Base-by-base conservation (phyloP, 1,140 invertebrate species). In the Druon quercuslanigerum region DNA sequence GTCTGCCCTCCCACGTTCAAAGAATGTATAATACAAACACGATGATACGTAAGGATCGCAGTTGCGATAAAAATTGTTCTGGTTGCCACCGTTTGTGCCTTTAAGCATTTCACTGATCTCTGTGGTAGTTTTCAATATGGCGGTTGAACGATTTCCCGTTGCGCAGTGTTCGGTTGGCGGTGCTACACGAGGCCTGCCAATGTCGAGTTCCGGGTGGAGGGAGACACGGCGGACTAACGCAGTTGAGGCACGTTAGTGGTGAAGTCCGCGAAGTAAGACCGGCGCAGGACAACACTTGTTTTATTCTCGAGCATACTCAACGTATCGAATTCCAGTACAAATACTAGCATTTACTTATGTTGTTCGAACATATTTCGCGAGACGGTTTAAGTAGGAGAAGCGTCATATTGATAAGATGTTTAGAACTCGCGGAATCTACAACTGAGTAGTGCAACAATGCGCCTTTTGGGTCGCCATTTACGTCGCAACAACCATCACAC, bases 61-160 rank as follows among this genome's bases (percentile, higher is more conserved):
- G 7, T 46, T 46, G 40, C 7, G 40, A 46, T 9, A 46, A 46
- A 46, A 46, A 11, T 46, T 46, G 9, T 46, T 11, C 40, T 46
- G 40, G 40, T 11, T 46, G 40, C 40, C 7, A 46, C 40, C 7
- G 40, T 46, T 40, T 40, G 40, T 8, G 4, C 7, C 5, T 46
- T 1, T 11, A 46, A 5, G 40, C 40, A 46, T 46, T 5, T 46
- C 40, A 46, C 17, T 54, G n/a, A 19, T 17, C 12, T n/a, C 25
- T 54, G 57, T 33, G 25, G 60, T 66, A 66, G 60, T 60, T 20
- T n/a, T 7, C 54, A 66, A 66, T 66, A 66, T 66, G 60, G 60
- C 25, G 25, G 60, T 66, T 40, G 60, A 46, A 14, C 14, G 40
- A 40, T 25, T 66, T 66, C 60, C 60, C 7, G 57, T 8, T 66